Percentiles rank a stretch among this genome's conserved stretches.
Evolutionary conservation across 2,888 invertebrate species (phyloP).

Genomic region (Drosophila austrosaltans): DNA sequence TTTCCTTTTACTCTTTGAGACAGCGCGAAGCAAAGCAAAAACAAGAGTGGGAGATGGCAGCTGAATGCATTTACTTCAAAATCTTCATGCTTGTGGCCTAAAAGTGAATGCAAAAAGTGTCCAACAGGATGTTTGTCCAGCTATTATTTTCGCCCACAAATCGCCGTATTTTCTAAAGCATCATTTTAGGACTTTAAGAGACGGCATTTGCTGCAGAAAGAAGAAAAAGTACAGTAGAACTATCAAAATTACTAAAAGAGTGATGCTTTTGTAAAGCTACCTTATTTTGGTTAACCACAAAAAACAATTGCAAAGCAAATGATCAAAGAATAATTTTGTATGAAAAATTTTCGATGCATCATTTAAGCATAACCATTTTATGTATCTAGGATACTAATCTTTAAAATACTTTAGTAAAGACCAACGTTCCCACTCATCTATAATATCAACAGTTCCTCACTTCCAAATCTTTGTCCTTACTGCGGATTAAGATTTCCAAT

Average conservation of each 20-base stretch:
- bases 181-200: not conserved
- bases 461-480: constrained; percentile 1
- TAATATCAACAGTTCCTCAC: constrained; percentile 4
- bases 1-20: constrained; percentile 18
- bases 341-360: no score
- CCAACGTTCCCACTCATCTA: not conserved
- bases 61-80: constrained; percentile 30
- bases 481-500: constrained; percentile 4
- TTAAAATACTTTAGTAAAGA: not conserved
- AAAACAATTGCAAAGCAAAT: no score
- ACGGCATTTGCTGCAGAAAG: not conserved
- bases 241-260: no score
- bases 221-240: no score
- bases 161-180: not conserved
- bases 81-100: constrained; percentile 39
- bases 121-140: constrained; percentile 1
- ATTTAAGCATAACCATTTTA: no score
- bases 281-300: no score
- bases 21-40: constrained; percentile 23
- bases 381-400: not conserved
- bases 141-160: not conserved
- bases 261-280: no score
- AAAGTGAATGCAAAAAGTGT: constrained; percentile 35
- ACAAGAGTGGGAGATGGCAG: constrained; percentile 9
- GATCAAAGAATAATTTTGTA: no score